Evolutionary conservation across 2,797 vertebrate genomes (phyloP).

Genomic region (Cephalopachus bancanus): DNA sequence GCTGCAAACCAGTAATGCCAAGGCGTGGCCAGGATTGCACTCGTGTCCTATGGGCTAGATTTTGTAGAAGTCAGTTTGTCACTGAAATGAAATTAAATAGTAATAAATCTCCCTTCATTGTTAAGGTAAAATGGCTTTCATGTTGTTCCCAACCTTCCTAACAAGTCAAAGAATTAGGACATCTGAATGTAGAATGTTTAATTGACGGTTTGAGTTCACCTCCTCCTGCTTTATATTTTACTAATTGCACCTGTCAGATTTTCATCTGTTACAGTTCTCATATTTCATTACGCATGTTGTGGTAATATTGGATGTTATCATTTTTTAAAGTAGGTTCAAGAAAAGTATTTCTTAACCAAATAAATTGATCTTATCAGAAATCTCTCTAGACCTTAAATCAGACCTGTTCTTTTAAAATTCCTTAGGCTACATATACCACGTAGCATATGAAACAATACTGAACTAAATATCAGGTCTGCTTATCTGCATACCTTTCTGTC

Average conservation of each 20-base stretch:
- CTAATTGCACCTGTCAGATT: conserved; percentile 51
- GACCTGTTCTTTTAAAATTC: neutral
- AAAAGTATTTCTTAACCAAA: conserved; percentile 76
- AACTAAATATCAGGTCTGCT: neutral
- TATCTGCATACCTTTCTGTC: neutral
- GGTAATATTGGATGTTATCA: conserved; percentile 14
- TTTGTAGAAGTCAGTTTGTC: conserved; percentile 47
- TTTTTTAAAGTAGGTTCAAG: conserved; percentile 25
- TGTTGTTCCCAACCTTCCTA: conserved; percentile 31
- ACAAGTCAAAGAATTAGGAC: conserved; percentile 39
- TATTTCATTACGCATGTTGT: neutral
- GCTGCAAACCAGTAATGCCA: conserved; percentile 63
- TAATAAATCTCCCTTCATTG: conserved; percentile 14
- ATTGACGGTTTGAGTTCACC: conserved; percentile 37
- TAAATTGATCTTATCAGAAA: conserved; percentile 53
- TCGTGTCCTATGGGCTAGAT: conserved; percentile 44
- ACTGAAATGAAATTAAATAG: conserved; percentile 13
- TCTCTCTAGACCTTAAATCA: conserved; percentile 44
- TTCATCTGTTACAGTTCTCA: conserved; percentile 32
- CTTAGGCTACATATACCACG: neutral
- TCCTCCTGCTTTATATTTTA: neutral
- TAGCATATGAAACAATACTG: neutral
- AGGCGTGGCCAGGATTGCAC: conserved; percentile 66
- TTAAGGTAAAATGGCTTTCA: conserved; percentile 34
- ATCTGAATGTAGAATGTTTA: conserved; percentile 1